A percentile compares a stretch with the other conserved stretches of the same genome.
Conservation (phyloP, 2,113 vertebrate species). For the Salvelinus fontinalis region DNA sequence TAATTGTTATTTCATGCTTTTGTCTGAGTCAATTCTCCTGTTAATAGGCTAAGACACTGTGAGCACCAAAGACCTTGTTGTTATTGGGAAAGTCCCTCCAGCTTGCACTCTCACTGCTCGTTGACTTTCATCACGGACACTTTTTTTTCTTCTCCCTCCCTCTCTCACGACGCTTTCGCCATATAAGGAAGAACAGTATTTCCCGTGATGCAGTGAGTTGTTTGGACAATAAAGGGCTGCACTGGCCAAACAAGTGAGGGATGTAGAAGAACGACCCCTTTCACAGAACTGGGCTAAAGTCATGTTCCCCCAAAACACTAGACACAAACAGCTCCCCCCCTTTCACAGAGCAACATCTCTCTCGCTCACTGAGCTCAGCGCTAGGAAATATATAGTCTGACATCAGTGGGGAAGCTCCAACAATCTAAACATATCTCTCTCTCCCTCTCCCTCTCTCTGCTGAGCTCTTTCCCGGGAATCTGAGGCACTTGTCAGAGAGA, state of each 20-base stretch:
- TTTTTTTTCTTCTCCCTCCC: neutral
- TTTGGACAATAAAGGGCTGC: neutral
- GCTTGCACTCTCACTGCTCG: neutral
- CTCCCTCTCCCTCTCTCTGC: constrained; percentile 13
- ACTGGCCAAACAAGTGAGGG: neutral
- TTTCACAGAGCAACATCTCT: neutral
- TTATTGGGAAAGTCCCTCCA: constrained; percentile 19
- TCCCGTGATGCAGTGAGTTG: neutral
- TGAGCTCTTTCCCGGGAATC: constrained; percentile 54
- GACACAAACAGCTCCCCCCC: neutral
- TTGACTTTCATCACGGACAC: neutral
- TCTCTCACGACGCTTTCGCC: neutral
- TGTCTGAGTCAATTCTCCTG: constrained; percentile 8
- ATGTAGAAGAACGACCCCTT: neutral
- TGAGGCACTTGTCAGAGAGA: neutral
- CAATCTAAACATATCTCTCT: constrained; percentile 4
- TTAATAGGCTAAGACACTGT: constrained; percentile 15
- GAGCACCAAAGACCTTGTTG: constrained; percentile 1
- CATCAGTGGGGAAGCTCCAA: constrained; percentile 35
- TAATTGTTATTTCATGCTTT: constrained; percentile 7
- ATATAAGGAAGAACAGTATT: constrained; percentile 14
- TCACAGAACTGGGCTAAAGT: constrained; percentile 5
- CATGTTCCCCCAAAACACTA: constrained; percentile 4
- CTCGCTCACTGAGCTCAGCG: constrained; percentile 36
- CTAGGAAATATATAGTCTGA: constrained; percentile 44